These are phyloP conservation scores for Mamestra configurata DNA, from an alignment of 1,140 invertebrate species.

Conservation along the genomic window DNA sequence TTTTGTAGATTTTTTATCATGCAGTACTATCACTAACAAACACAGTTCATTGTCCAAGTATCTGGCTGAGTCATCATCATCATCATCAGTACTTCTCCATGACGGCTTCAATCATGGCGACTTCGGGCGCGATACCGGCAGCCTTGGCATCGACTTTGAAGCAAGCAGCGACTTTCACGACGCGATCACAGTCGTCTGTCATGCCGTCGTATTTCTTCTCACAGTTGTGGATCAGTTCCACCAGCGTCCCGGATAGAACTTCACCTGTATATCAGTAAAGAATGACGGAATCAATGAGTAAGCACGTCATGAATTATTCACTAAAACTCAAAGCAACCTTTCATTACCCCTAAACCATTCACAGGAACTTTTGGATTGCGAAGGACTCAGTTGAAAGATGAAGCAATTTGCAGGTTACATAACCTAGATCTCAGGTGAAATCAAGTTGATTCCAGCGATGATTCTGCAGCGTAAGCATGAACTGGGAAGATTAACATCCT, in stretches of 20 bases:
- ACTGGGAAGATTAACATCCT: not conserved
- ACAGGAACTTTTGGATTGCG: too few species aligned
- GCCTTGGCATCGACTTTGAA: slow-evolving; percentile 74
- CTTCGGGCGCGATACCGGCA: slow-evolving; percentile 78
- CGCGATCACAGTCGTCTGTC: slow-evolving; percentile 75
- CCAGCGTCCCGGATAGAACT: slow-evolving; percentile 74
- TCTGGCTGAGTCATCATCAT: not conserved
- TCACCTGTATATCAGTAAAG: slow-evolving; percentile 67
- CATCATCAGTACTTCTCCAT: slow-evolving; percentile 71
- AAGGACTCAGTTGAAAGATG: too few species aligned
- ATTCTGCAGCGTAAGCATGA: not conserved
- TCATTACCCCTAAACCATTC: too few species aligned
- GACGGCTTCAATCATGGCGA: slow-evolving; percentile 81
- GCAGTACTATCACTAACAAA: slow-evolving; percentile 4
- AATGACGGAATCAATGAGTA: too few species aligned
- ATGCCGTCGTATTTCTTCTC: slow-evolving; percentile 77
- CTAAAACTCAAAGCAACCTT: too few species aligned
- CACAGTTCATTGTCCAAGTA: not conserved
- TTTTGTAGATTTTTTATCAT: slow-evolving; percentile 46
- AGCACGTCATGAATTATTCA: too few species aligned
- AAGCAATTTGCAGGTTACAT: too few species aligned
- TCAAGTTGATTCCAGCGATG: not conserved
- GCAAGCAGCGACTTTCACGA: slow-evolving; percentile 79
- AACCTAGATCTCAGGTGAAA: too few species aligned
- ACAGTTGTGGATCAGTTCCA: slow-evolving; percentile 79